Evolutionary conservation across 2,113 vertebrate species (phyloP).

Genomic region (Hymenochirus boettgeri): DNA sequence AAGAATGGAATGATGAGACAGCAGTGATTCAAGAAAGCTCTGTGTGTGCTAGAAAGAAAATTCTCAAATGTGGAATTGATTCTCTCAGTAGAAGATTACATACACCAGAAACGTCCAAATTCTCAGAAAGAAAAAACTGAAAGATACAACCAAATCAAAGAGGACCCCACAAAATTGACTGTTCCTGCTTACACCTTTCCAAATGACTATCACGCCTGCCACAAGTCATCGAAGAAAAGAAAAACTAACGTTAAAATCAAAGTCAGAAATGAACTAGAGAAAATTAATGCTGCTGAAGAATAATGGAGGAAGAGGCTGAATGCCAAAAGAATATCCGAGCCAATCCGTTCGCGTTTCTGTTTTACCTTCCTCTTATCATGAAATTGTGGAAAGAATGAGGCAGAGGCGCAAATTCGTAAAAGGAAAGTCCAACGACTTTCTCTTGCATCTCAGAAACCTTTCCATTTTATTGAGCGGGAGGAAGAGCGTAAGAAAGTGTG

Average conservation of each 20-base stretch:
- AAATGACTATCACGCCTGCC: slow-evolving; percentile 85
- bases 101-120: slow-evolving; percentile 45
- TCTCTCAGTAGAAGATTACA: slow-evolving; percentile 64
- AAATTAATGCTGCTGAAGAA: slow-evolving; percentile 63
- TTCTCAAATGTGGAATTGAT: slow-evolving; percentile 81
- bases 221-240: slow-evolving; percentile 64
- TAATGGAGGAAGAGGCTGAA: slow-evolving; percentile 78
- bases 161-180: slow-evolving; percentile 68
- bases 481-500: slow-evolving; percentile 77
- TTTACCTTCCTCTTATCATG: slow-evolving; percentile 74
- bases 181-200: slow-evolving; percentile 84
- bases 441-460: slow-evolving; percentile 73
- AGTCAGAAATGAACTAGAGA: slow-evolving; percentile 69
- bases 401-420: slow-evolving; percentile 57
- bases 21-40: slow-evolving; percentile 49
- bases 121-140: slow-evolving; percentile 48
- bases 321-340: slow-evolving; percentile 83
- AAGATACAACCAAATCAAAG: slow-evolving; percentile 52
- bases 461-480: slow-evolving; percentile 80
- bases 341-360: slow-evolving; percentile 72
- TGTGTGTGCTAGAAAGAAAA: slow-evolving; percentile 66
- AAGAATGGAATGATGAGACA: slow-evolving; percentile 42
- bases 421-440: slow-evolving; percentile 60
- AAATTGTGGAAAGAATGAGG: slow-evolving; percentile 64
- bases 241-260: slow-evolving; percentile 65